A percentile compares a stretch with the other conserved stretches of the same genome.
Conservation (phyloP, 2,797 vertebrate genomes). For the Holocentrus rufus region DNA sequence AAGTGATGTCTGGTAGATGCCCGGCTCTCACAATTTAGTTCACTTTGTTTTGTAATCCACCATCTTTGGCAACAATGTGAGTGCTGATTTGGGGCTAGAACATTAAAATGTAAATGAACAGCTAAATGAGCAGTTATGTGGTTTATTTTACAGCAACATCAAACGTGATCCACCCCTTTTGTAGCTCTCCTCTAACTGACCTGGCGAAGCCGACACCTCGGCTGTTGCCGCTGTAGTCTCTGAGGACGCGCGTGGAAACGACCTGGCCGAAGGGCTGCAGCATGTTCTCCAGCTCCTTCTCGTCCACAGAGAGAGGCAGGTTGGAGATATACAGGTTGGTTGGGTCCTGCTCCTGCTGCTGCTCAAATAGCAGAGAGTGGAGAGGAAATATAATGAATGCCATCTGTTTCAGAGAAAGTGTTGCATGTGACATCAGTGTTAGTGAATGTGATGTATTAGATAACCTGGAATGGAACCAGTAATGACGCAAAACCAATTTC, state of each 20-base stretch:
- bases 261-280: slow-evolving; percentile 97
- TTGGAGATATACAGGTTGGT: slow-evolving; percentile 99
- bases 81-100: no score
- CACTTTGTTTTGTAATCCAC: no score
- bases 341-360: slow-evolving; percentile 99
- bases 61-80: no score
- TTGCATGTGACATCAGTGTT: neutral
- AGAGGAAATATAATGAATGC: neutral
- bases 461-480: neutral
- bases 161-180: neutral
- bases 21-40: no score
- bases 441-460: neutral
- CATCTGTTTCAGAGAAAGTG: neutral
- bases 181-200: slow-evolving; percentile 73
- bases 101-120: no score
- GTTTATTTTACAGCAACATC: slow-evolving; percentile 15
- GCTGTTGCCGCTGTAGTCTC: slow-evolving; percentile 95
- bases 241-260: slow-evolving; percentile 96
- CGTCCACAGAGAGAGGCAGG: slow-evolving; percentile 96
- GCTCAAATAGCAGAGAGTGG: slow-evolving; percentile 61
- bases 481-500: neutral
- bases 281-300: slow-evolving; percentile 98
- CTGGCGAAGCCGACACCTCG: slow-evolving; percentile 98
- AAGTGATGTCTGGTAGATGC: no score
- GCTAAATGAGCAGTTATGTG: no score